Evolutionary conservation across 2,888 invertebrate genomes (phyloP).

Genomic region (Aspidiotus destructor): DNA sequence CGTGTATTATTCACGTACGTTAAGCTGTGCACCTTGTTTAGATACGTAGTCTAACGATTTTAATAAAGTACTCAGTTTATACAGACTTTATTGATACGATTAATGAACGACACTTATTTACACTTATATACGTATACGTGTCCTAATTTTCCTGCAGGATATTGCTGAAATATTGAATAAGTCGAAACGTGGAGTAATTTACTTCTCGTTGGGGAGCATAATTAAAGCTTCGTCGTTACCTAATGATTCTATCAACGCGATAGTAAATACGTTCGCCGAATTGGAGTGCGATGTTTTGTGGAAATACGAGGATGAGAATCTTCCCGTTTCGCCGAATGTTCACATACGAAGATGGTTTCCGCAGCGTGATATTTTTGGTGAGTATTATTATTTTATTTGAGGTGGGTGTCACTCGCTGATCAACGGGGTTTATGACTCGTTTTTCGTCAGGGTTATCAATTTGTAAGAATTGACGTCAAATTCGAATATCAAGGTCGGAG

Average conservation of each 20-base stretch:
- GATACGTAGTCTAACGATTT: no score
- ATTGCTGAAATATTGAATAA: slow-evolving; percentile 28
- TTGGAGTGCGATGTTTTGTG: slow-evolving; percentile 32
- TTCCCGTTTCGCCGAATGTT: slow-evolving; percentile 28
- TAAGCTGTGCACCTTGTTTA: no score
- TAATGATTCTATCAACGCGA: slow-evolving; percentile 21
- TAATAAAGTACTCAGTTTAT: no score
- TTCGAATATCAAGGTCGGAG: no score
- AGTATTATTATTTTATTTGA: background rate
- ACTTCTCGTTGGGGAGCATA: slow-evolving; percentile 34
- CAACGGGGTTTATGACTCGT: no score
- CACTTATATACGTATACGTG: no score
- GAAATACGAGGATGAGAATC: slow-evolving; percentile 31
- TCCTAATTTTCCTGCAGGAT: slow-evolving; percentile 21
- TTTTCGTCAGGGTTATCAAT: no score
- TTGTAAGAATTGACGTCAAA: no score
- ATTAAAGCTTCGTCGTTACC: slow-evolving; percentile 32
- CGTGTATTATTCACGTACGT: no score
- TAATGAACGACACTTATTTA: no score
- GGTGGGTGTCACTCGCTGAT: no score
- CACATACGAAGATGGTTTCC: slow-evolving; percentile 34
- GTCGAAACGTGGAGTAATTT: slow-evolving; percentile 34
- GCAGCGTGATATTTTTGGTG: slow-evolving; percentile 33
- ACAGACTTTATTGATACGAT: no score
- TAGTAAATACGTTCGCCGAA: slow-evolving; percentile 32